Base-by-base conservation (phyloP, 2,113 vertebrate genomes). In the Pterocles burchelli region DNA sequence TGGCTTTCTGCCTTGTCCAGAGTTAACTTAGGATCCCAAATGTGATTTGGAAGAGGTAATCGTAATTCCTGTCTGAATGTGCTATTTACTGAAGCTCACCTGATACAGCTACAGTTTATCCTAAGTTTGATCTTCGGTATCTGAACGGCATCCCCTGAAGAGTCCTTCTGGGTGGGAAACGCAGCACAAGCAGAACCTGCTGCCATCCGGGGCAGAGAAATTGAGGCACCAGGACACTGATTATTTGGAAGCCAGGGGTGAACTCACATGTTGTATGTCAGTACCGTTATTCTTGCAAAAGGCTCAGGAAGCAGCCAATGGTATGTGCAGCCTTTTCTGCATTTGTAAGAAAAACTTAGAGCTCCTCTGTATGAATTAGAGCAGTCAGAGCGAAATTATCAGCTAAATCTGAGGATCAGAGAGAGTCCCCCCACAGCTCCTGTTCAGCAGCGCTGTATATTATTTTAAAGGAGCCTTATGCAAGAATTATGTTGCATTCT, bases 391-490 rank as follows among this genome's bases (percentile, higher is more conserved):
- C 1, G 1, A 84, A 90, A 62, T 46, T 68, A 58, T 75, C 83
- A 54, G 49, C 79, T 94, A 24, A 78, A 90, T 78, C 86, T 94
- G 76, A 78, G 70, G 62, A 94, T 73, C 95, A 85, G 82, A 96
- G 82, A 43, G 51, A 43, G 16, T 84, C 9, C 36, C 71, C 70
- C 70, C 61, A 41, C 0, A 1, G 78, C 88, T 94, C 77, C 93
- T 6, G 46, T 68, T 94, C 88, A 90, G 68, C 76, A 92, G 83
- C 7, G 1, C 77, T 93, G 92, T 94, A 66, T 95, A 94, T 96
- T 97, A 89, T 97, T 96, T 87, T 96, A 94, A 94, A 91, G 74
- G 70, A 92, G 52, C 36, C 49, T 91, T 43, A 49, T 75, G 73
- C 90, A 82, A 70, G 88, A 89, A 73, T 63, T 54, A 68, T 31